phyloP scores from a whole-genome alignment of 2,113 vertebrate species.

The Isichthys henryi region DNA sequence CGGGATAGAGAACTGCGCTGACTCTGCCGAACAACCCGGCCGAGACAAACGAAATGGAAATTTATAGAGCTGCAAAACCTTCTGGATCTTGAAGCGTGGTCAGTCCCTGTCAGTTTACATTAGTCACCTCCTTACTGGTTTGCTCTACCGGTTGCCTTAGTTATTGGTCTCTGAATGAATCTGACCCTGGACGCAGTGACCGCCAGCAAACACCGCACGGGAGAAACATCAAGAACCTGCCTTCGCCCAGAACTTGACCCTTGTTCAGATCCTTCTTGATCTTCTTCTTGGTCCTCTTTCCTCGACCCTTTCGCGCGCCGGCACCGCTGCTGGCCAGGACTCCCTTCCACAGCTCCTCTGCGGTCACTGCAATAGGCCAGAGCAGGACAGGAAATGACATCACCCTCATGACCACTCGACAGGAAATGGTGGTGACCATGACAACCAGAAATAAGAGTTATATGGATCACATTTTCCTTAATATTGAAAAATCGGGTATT shows the following conservation, averaged over 20 bases:
- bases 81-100: neutral
- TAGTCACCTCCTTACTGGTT: neutral
- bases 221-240: conserved; percentile 48
- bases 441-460: neutral
- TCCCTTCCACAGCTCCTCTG: conserved; percentile 83
- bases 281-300: conserved; percentile 81
- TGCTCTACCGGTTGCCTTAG: neutral
- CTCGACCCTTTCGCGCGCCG: conserved; percentile 75
- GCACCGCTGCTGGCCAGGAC: conserved; percentile 76
- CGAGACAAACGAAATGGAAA: neutral
- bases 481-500: neutral
- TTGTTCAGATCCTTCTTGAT: conserved; percentile 73
- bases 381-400: neutral
- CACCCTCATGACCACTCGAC: neutral
- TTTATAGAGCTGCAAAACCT: neutral
- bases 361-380: conserved; percentile 69
- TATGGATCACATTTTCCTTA: neutral
- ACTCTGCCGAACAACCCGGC: neutral
- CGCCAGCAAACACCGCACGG: neutral
- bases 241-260: conserved; percentile 84
- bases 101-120: neutral
- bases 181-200: neutral
- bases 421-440: neutral
- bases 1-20: neutral
- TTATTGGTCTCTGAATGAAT: neutral